These are phyloP conservation scores for Paracanthobrama guichenoti DNA, from an alignment of 2,113 vertebrate genomes.

Conservation along the genomic window DNA sequence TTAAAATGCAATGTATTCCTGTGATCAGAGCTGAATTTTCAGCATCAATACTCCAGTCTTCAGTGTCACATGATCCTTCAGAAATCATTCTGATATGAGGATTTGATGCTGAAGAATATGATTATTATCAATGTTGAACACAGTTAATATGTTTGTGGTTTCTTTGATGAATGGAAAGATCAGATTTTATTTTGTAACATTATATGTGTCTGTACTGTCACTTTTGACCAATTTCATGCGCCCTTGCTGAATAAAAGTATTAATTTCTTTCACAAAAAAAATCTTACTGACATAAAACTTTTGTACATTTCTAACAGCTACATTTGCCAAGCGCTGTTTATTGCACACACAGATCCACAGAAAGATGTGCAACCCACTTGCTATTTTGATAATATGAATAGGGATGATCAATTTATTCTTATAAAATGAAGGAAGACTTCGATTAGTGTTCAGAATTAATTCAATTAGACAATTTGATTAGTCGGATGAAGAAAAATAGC, in stretches of 20 bases:
- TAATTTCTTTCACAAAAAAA: background rate
- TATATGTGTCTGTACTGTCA: too few species aligned
- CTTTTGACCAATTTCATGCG: background rate
- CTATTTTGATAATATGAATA: background rate
- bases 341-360: background rate
- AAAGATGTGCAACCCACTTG: background rate
- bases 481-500: constrained; percentile 4
- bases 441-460: background rate
- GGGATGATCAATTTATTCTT: background rate
- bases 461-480: background rate
- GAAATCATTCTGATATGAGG: background rate
- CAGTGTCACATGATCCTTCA: background rate
- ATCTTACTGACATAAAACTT: background rate
- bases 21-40: background rate
- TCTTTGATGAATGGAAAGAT: background rate
- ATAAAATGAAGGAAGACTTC: background rate
- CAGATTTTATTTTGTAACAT: background rate
- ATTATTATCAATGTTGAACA: background rate
- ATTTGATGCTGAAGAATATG: background rate
- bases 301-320: background rate
- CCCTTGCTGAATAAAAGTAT: background rate
- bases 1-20: background rate
- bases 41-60: background rate
- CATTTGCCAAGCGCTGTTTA: background rate
- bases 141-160: background rate